Evolutionary conservation across 2,888 invertebrate genomes (phyloP).

Genomic region (Caenorhabditis sp.): DNA sequence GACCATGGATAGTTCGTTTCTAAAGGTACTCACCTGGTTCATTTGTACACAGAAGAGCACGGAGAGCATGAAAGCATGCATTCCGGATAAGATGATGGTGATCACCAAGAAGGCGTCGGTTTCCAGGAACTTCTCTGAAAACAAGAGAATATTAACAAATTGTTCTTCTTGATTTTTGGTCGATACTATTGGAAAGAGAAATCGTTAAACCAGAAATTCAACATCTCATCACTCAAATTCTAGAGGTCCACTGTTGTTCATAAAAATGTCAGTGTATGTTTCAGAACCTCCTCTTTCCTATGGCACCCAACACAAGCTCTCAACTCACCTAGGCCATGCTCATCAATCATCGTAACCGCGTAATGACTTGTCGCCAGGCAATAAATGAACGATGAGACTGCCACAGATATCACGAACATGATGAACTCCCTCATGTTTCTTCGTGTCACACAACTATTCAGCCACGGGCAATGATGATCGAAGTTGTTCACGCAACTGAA

Average conservation of each 20-base stretch:
- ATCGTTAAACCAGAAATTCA: too few relatives aligned
- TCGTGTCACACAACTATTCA: slow-evolving; percentile 72
- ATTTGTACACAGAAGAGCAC: slow-evolving; percentile 69
- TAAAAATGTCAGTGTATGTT: too few relatives aligned
- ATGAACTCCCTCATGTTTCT: slow-evolving; percentile 73
- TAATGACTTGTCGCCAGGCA: slow-evolving; percentile 59
- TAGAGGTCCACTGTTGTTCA: too few relatives aligned
- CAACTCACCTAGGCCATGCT: slow-evolving; percentile 65
- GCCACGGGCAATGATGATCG: slow-evolving; percentile 78
- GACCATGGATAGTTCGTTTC: too few relatives aligned
- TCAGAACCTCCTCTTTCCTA: too few relatives aligned
- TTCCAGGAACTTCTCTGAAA: slow-evolving; percentile 67
- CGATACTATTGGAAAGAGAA: too few relatives aligned
- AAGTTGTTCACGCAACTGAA: slow-evolving; percentile 73
- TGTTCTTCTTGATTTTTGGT: too few relatives aligned
- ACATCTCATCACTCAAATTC: too few relatives aligned
- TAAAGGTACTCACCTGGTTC: slow-evolving; percentile 56
- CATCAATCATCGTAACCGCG: slow-evolving; percentile 48
- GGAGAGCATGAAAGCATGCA: slow-evolving; percentile 70
- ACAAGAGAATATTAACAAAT: too few relatives aligned
- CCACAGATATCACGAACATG: slow-evolving; percentile 71
- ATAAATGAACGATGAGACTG: slow-evolving; percentile 63
- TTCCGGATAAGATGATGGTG: slow-evolving; percentile 64
- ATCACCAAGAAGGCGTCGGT: slow-evolving; percentile 66
- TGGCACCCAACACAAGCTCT: too few relatives aligned